Conservation (phyloP, 2,888 invertebrate species). For the Spialia ferax region DNA sequence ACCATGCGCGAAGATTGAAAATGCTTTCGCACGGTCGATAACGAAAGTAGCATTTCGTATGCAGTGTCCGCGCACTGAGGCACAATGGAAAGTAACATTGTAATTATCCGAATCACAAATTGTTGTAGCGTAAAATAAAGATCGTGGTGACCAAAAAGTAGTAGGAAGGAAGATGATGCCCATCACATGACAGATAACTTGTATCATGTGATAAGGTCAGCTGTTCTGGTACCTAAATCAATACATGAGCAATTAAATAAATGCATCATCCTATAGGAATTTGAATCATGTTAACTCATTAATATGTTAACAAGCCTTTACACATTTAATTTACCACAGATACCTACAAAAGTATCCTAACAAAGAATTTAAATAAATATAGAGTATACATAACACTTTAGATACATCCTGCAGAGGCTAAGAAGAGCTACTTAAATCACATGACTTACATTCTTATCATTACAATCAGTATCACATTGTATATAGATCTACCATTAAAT, state of each 20-base stretch:
- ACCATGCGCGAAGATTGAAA: slow-evolving; percentile 29
- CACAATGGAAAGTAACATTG: slow-evolving; percentile 36
- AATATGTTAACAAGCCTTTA: background rate
- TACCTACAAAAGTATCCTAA: background rate
- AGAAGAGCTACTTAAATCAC: slow-evolving; percentile 15
- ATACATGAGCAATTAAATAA: background rate
- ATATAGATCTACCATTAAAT: background rate
- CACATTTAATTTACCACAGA: background rate
- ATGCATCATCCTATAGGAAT: background rate
- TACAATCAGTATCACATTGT: slow-evolving; percentile 7
- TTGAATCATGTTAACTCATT: background rate
- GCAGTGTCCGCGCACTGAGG: slow-evolving; percentile 12
- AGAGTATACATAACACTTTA: background rate
- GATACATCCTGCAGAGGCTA: too few relatives aligned
- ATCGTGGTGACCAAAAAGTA: background rate
- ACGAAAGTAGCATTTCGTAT: slow-evolving; percentile 25
- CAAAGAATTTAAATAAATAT: background rate
- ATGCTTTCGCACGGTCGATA: slow-evolving; percentile 28
- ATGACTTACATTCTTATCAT: slow-evolving; percentile 30
- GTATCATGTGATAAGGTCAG: slow-evolving; percentile 70
- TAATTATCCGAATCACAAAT: slow-evolving; percentile 27
- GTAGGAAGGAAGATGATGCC: background rate
- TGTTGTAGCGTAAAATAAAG: background rate
- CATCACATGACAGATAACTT: slow-evolving; percentile 68
- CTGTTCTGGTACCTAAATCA: slow-evolving; percentile 47